phyloP scores from a whole-genome alignment of 2,113 vertebrate genomes.

The Cyanistes caeruleus region DNA sequence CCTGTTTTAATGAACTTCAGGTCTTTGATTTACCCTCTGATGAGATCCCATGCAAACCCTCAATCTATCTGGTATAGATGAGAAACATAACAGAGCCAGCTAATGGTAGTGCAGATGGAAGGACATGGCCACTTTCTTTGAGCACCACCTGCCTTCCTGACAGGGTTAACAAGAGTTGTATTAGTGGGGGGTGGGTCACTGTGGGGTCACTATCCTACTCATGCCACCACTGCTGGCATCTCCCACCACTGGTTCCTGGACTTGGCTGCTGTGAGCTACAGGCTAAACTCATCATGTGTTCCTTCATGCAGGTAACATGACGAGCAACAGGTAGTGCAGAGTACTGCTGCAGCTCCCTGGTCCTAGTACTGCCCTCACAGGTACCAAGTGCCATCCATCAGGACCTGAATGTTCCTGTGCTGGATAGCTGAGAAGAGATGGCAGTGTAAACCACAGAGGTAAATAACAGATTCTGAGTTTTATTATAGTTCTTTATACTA shows the following conservation, averaged over 20 bases:
- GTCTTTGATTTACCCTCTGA: not conserved
- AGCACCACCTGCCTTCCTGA: not conserved
- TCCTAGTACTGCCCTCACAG: not conserved
- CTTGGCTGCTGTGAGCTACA: not conserved
- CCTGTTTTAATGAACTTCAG: not conserved
- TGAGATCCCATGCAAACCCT: not conserved
- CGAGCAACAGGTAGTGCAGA: not conserved
- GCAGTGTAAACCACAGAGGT: not conserved
- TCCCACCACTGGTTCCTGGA: fast-evolving
- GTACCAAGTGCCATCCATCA: not conserved
- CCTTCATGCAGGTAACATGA: not conserved
- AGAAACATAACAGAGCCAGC: not conserved
- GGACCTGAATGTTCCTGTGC: not conserved
- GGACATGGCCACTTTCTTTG: not conserved
- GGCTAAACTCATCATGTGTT: not conserved
- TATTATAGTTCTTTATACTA: not conserved
- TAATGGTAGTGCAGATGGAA: not conserved
- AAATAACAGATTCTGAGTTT: not conserved
- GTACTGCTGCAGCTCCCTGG: not conserved
- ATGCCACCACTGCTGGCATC: not conserved
- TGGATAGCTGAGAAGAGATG: not conserved
- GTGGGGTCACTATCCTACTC: not conserved
- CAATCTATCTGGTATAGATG: fast-evolving
- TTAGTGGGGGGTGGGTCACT: not conserved
- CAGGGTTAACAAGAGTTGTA: not conserved